Percentiles rank a stretch among this genome's conserved stretches.
Evolutionary conservation across 1,140 invertebrate genomes (phyloP).

Genomic region (Leptinotarsa lineolata): DNA sequence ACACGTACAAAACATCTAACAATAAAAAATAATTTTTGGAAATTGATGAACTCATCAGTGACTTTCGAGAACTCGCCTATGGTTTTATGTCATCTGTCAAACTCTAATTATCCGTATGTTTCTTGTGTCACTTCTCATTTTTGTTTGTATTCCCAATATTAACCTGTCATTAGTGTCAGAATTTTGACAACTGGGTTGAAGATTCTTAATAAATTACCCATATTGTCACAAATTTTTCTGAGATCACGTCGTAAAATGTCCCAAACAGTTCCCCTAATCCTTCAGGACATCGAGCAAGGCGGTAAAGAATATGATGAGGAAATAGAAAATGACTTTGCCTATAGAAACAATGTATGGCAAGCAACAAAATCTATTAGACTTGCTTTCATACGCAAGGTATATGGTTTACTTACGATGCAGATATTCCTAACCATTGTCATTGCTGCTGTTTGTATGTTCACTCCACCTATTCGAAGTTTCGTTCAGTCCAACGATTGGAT

Average conservation of each 20-base stretch:
- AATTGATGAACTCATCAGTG: no score
- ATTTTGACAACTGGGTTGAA: no score
- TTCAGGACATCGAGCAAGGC: conserved; percentile 64
- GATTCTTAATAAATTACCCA: not conserved
- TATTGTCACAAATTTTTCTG: not conserved
- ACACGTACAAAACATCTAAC: no score
- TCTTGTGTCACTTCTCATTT: no score
- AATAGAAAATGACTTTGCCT: conserved; percentile 70
- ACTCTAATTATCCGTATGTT: no score
- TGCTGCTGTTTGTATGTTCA: conserved; percentile 66
- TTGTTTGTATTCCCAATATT: not conserved
- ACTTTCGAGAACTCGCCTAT: no score
- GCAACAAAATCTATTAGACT: conserved; percentile 68
- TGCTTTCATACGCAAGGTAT: conserved; percentile 83
- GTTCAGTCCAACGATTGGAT: conserved; percentile 74
- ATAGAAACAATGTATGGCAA: conserved; percentile 70
- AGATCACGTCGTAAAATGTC: conserved; percentile 28
- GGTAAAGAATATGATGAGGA: conserved; percentile 61
- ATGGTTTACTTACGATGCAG: conserved; percentile 76
- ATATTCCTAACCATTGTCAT: conserved; percentile 72
- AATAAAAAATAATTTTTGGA: no score
- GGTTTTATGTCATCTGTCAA: no score
- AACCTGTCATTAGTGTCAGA: not conserved
- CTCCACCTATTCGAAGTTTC: conserved; percentile 66
- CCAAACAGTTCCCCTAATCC: conserved; percentile 52